Base-by-base conservation (phyloP, 2,888 invertebrate genomes). In the Latrodectus elegans region DNA sequence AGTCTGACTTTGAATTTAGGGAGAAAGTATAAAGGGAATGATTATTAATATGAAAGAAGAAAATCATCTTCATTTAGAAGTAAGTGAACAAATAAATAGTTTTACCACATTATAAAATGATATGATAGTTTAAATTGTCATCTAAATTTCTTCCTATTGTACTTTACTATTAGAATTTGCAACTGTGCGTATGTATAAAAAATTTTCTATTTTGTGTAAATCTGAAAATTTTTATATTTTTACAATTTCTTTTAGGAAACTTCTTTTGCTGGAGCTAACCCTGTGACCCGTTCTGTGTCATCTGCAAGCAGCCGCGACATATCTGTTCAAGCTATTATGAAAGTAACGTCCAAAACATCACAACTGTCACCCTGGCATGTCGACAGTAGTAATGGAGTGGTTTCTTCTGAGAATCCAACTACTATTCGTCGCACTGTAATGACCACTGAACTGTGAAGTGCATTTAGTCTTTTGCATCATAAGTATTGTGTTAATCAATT, bases 211-310 rank as follows among this genome's bases (percentile, higher is more conserved):
- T 38, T 38, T 38, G 38, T 4, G 38, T 38, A 38, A 38, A 38
- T 38, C 38, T 38, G 0, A 38, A 38, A 60, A 55, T 55, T 14
- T 55, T 55, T 15, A 12, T 60, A 9, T 10, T 11, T 15, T 60
- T 60, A 0, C 38, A 52, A 14, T 22, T 71, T 64, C 14, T 64
- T 8, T 71, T 17, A 90, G 90, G 91, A 91, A 84, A 91, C 91
- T n/a, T 91, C 91, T 26, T 91, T 91, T 87, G 90, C 91, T 53
- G 90, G 90, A 52, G 89, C 90, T 67, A 89, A 89, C 73, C 91
- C 91, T 2, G 82, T 91, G 17, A 91, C 91, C 8, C 88, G 90
- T 14, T 90, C 90, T 17, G 89, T 90, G 55, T 90, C 90, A 11
- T 90, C 90, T 2, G 90, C 90, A n/a, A 89, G 90, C 75, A 81